Percentiles rank a stretch among this genome's conserved stretches.
These are phyloP conservation scores for Bombus breviceps DNA, from an alignment of 1,140 invertebrate species.

Conservation along the genomic window DNA sequence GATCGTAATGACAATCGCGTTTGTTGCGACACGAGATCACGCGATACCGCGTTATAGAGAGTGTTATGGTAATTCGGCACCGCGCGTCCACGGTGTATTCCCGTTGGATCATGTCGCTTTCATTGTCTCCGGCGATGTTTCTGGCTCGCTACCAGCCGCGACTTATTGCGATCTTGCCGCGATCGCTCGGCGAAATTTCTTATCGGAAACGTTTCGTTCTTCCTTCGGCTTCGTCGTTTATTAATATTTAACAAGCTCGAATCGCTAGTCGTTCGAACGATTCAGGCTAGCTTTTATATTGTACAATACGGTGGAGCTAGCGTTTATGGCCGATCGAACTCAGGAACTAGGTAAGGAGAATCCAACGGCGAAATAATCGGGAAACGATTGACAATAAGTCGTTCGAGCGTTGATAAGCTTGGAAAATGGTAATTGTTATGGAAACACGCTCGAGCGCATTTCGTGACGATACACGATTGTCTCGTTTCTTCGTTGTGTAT, in stretches of 20 bases:
- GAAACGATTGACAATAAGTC: not conserved
- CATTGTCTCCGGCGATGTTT: conserved; percentile 33
- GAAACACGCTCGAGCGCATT: not conserved
- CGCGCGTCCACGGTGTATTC: not conserved
- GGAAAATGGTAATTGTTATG: conserved; percentile 24
- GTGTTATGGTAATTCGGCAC: conserved; percentile 56
- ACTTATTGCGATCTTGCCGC: conserved; percentile 24
- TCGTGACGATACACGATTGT: not conserved
- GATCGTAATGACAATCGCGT: conserved; percentile 38
- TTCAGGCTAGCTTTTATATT: not conserved
- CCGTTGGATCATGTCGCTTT: conserved; percentile 40
- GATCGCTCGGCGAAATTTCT: conserved; percentile 6
- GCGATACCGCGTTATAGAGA: conserved; percentile 46
- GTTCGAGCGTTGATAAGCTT: conserved; percentile 16
- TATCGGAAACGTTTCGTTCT: not conserved
- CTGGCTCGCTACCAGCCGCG: conserved; percentile 17
- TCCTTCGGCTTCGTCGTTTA: not conserved
- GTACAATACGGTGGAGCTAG: not conserved
- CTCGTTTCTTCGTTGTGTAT: not conserved
- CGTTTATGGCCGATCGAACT: not conserved
- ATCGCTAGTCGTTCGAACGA: not conserved
- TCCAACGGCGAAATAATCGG: not conserved
- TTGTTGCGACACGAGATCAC: conserved; percentile 49
- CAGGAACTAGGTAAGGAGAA: not conserved
- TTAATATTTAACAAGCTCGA: conserved; percentile 42